phyloP scores from a whole-genome alignment of 2,888 invertebrate genomes.

The Drosophila pegasa region DNA sequence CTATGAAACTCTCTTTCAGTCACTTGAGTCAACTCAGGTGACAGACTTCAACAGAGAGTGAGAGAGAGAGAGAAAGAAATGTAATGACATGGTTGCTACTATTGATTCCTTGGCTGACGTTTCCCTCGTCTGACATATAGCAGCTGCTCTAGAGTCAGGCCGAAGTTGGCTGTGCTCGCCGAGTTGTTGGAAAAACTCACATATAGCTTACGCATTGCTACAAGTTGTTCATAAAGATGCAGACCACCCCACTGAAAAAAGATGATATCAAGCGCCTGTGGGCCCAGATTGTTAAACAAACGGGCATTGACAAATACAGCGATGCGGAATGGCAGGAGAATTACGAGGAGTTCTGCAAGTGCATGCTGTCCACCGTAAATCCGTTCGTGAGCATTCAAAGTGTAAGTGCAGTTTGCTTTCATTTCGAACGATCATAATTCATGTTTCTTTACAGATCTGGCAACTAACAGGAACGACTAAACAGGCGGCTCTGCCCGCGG shows the following conservation, averaged over 20 bases:
- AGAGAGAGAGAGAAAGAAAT: too few relatives aligned
- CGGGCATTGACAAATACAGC: not conserved
- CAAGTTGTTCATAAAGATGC: not conserved
- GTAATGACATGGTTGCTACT: too few relatives aligned
- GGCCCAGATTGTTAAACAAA: not conserved
- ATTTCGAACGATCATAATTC: not conserved
- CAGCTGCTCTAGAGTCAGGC: too few relatives aligned
- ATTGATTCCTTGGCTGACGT: too few relatives aligned
- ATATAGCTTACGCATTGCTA: not conserved
- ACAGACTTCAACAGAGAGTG: too few relatives aligned
- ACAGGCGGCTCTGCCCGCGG: not conserved
- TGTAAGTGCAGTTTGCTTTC: constrained; percentile 6
- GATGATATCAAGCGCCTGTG: not conserved
- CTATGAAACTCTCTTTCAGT: too few relatives aligned
- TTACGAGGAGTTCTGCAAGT: constrained; percentile 4
- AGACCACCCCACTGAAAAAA: not conserved
- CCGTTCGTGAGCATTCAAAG: not conserved
- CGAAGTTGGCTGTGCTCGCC: not conserved
- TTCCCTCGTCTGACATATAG: too few relatives aligned
- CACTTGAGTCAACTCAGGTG: too few relatives aligned
- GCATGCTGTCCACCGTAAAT: not conserved
- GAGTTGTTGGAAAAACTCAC: not conserved
- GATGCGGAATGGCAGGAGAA: not conserved
- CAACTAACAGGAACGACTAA: not conserved
- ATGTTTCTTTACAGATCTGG: not conserved